Evolutionary conservation across 2,888 invertebrate species (phyloP).

Genomic region (Lordiphosa andalusiaca): DNA sequence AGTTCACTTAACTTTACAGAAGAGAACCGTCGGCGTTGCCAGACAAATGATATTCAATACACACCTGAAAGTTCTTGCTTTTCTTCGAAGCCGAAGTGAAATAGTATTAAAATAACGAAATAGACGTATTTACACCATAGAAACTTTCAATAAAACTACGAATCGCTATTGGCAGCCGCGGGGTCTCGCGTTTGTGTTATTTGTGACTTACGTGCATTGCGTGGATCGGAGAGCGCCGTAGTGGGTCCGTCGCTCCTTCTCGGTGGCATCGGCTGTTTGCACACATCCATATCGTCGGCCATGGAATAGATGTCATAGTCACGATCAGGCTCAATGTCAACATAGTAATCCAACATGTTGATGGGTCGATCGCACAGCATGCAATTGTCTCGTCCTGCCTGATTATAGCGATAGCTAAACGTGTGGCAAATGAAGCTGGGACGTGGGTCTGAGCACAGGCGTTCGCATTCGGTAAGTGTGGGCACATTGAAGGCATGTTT

Average conservation of each 20-base stretch:
- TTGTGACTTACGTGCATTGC: constrained; percentile 76
- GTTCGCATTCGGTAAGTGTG: constrained; percentile 88
- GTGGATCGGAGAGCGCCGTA: constrained; percentile 80
- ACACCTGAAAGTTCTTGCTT: too few relatives aligned
- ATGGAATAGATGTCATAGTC: constrained; percentile 91
- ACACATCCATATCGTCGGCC: constrained; percentile 83
- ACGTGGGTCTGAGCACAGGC: constrained; percentile 86
- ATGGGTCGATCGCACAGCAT: constrained; percentile 87
- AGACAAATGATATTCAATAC: too few relatives aligned
- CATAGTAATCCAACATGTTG: constrained; percentile 86
- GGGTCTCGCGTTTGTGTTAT: too few relatives aligned
- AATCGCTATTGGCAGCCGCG: too few relatives aligned
- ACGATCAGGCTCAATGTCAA: constrained; percentile 86
- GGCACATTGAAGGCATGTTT: constrained; percentile 84
- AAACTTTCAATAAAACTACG: too few relatives aligned
- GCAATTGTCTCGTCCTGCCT: constrained; percentile 85
- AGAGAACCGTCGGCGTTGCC: too few relatives aligned
- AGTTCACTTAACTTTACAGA: too few relatives aligned
- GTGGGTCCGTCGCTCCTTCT: constrained; percentile 64
- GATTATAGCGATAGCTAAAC: constrained; percentile 85
- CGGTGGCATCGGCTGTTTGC: constrained; percentile 71
- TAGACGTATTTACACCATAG: too few relatives aligned
- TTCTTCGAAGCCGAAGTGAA: too few relatives aligned
- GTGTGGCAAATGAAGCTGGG: constrained; percentile 86
- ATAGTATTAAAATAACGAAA: too few relatives aligned